A percentile compares a stretch with the other conserved stretches of the same genome.
These are phyloP conservation scores for Chelmon rostratus DNA, from an alignment of 2,797 vertebrate genomes.

Conservation along the genomic window DNA sequence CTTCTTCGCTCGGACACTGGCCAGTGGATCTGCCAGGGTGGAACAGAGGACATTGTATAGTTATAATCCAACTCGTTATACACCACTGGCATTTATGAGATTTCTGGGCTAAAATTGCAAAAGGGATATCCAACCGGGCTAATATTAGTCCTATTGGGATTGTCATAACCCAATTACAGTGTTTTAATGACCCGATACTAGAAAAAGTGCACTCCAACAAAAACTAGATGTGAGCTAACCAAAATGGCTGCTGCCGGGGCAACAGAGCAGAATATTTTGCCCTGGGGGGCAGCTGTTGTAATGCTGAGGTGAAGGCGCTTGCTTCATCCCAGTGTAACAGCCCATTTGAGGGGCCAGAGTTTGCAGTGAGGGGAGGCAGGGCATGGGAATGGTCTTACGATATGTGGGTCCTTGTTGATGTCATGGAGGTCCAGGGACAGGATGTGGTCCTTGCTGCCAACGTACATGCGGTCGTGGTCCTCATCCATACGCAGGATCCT, in stretches of 20 bases:
- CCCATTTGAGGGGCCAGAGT: constrained; percentile 20
- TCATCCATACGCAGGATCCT: constrained; percentile 97
- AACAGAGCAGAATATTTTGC: constrained; percentile 45
- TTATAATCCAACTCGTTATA: constrained; percentile 61
- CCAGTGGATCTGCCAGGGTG: constrained; percentile 93
- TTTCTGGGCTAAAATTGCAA: constrained; percentile 55
- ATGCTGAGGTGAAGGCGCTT: constrained; percentile 35
- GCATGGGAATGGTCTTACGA: constrained; percentile 87
- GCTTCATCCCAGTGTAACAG: constrained; percentile 39
- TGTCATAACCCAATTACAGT: constrained; percentile 65
- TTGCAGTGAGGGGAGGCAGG: neutral
- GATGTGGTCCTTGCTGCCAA: constrained; percentile 97
- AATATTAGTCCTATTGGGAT: constrained; percentile 70
- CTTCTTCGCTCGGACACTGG: constrained; percentile 94
- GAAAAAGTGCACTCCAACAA: constrained; percentile 53
- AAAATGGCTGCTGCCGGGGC: constrained; percentile 32
- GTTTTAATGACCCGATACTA: constrained; percentile 57
- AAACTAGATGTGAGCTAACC: constrained; percentile 53
- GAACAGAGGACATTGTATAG: constrained; percentile 63
- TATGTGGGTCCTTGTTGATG: constrained; percentile 97
- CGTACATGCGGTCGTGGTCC: constrained; percentile 98
- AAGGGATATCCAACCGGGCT: constrained; percentile 62
- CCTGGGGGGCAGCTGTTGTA: constrained; percentile 18
- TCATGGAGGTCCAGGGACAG: constrained; percentile 97
- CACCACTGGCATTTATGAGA: constrained; percentile 69